Percentiles rank a stretch among this genome's conserved stretches.
Conservation (phyloP, 2,888 invertebrate genomes). For the Thera britannica region DNA sequence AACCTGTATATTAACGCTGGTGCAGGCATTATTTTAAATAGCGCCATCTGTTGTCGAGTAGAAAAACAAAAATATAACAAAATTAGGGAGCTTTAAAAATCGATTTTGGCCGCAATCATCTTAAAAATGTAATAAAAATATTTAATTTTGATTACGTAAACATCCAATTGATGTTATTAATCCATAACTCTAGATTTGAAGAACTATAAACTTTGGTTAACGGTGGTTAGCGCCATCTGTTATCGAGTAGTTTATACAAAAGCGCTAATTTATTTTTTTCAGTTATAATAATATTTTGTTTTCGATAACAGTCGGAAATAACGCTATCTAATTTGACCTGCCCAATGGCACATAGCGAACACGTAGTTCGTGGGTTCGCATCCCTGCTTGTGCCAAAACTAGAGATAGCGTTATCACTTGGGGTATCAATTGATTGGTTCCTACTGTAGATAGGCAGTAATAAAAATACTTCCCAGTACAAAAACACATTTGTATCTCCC, state of each 20-base stretch:
- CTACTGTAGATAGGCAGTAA: not conserved
- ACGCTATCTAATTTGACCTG: no score
- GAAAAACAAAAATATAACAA: not conserved
- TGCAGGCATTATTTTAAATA: not conserved
- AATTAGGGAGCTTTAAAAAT: not conserved
- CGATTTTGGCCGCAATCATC: not conserved
- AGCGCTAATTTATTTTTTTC: not conserved
- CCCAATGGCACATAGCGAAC: not conserved
- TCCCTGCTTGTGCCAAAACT: not conserved
- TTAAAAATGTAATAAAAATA: no score
- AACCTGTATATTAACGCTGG: no score
- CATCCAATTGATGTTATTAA: no score
- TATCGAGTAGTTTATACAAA: not conserved
- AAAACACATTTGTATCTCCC: slow-evolving; percentile 19
- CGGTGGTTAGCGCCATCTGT: not conserved
- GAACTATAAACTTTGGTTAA: no score
- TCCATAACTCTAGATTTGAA: no score
- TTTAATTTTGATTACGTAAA: no score
- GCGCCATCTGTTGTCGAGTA: slow-evolving; percentile 37
- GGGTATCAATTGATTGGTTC: slow-evolving; percentile 26
- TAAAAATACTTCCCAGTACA: slow-evolving; percentile 11
- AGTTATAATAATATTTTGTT: no score
- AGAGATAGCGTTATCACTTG: slow-evolving; percentile 5
- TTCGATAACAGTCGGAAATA: no score
- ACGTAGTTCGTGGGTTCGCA: not conserved